A percentile compares a stretch with the other conserved stretches of the same genome.
phyloP scores from a whole-genome alignment of 2,888 invertebrate species.

The Malachius bipustulatus region DNA sequence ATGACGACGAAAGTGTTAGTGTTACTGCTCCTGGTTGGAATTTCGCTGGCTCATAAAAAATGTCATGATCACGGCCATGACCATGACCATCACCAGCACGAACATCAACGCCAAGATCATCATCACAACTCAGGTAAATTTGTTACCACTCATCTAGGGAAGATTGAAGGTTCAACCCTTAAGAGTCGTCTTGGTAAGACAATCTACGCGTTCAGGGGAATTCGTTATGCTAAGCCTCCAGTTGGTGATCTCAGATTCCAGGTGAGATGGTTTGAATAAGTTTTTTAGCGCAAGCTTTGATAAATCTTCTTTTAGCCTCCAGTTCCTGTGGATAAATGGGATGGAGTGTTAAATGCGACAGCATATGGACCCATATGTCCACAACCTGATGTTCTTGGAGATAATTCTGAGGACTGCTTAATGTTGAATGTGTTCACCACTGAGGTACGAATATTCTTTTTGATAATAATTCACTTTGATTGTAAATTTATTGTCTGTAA shows the following conservation, averaged over 20 bases:
- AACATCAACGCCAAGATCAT: too few relatives aligned
- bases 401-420: conserved; percentile 49
- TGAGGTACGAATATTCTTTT: too few relatives aligned
- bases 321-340: conserved; percentile 26
- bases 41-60: too few relatives aligned
- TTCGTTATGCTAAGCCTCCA: conserved; percentile 28
- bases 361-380: conserved; percentile 29
- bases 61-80: too few relatives aligned
- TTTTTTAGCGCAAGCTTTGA: too few relatives aligned
- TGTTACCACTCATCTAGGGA: conserved; percentile 22
- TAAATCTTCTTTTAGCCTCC: conserved; percentile 29
- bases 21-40: too few relatives aligned
- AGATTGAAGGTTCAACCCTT: conserved; percentile 25
- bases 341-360: conserved; percentile 27
- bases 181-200: conserved; percentile 25
- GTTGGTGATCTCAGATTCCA: conserved; percentile 33
- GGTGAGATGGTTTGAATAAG: too few relatives aligned
- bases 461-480: too few relatives aligned
- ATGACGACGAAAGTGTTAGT: too few relatives aligned
- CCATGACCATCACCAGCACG: too few relatives aligned
- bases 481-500: too few relatives aligned
- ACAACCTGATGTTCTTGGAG: conserved; percentile 24
- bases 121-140: too few relatives aligned
- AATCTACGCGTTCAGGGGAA: conserved; percentile 27
- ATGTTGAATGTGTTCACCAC: conserved; percentile 48